A percentile compares a stretch with the other conserved stretches of the same genome.
Evolutionary conservation across 2,888 invertebrate genomes (phyloP).

Genomic region (Plebejus melissa): DNA sequence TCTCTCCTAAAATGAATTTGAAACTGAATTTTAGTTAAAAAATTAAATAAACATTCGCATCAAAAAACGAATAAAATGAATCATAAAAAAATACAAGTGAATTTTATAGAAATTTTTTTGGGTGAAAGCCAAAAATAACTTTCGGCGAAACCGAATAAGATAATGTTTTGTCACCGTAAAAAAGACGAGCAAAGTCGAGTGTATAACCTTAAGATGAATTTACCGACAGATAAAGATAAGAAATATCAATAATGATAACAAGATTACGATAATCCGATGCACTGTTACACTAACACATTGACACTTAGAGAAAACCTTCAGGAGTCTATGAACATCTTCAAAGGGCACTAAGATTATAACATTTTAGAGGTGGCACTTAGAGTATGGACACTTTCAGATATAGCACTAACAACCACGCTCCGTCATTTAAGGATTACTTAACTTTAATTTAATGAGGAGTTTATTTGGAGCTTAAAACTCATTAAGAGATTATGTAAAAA

Average conservation of each 20-base stretch:
- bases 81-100: background rate
- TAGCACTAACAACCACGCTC: too few species aligned
- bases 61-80: background rate
- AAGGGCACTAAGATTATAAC: background rate
- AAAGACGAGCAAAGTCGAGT: background rate
- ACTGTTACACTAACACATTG: constrained; percentile 4
- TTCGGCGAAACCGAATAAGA: background rate
- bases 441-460: background rate
- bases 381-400: too few species aligned
- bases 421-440: too few species aligned
- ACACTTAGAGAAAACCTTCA: background rate
- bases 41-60: background rate
- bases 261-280: background rate
- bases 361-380: too few species aligned
- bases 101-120: background rate
- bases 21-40: background rate
- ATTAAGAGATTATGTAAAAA: background rate
- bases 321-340: background rate
- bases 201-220: background rate
- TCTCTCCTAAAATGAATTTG: background rate
- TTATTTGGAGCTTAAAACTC: background rate
- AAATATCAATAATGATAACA: background rate
- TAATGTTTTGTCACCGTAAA: background rate
- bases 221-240: background rate
- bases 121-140: background rate